These are phyloP conservation scores for Oryzias sinensis DNA, from an alignment of 2,797 vertebrate species.

Conservation along the genomic window DNA sequence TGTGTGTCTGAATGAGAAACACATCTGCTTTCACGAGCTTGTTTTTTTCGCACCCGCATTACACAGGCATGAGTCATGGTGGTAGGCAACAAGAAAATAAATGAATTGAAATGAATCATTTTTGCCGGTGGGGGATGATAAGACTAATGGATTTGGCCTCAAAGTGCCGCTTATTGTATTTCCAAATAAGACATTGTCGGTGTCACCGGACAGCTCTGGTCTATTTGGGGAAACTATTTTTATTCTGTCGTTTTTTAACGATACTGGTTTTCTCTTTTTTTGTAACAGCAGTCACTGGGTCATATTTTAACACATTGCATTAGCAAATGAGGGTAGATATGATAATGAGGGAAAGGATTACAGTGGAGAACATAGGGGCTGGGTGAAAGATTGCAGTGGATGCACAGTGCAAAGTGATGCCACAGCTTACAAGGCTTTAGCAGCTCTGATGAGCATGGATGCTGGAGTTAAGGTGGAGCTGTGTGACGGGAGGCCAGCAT, in stretches of 20 bases:
- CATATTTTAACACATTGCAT: not conserved
- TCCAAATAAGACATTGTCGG: conserved; percentile 37
- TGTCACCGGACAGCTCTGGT: conserved; percentile 5
- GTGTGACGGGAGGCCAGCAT: conserved; percentile 21
- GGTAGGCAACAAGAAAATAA: conserved; percentile 52
- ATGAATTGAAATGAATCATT: conserved; percentile 61
- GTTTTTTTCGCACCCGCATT: conserved; percentile 40
- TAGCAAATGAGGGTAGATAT: conserved; percentile 1
- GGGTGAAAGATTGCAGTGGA: not conserved
- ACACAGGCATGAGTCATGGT: conserved; percentile 62
- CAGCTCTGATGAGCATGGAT: conserved; percentile 1
- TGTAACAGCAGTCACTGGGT: not conserved
- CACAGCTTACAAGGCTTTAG: conserved; percentile 10
- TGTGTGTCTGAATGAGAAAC: conserved; percentile 5
- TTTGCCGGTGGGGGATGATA: conserved; percentile 48
- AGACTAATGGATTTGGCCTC: conserved; percentile 65
- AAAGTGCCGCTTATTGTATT: conserved; percentile 57
- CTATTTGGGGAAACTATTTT: no score
- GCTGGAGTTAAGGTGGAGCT: conserved; percentile 26
- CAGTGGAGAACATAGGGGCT: not conserved
- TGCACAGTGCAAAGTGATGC: not conserved
- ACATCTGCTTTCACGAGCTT: conserved; percentile 19
- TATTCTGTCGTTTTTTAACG: no score
- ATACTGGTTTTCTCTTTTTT: no score
- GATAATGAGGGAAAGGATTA: conserved; percentile 6